phyloP scores from a whole-genome alignment of 2,113 vertebrate species.

The Chaenogobius annularis region DNA sequence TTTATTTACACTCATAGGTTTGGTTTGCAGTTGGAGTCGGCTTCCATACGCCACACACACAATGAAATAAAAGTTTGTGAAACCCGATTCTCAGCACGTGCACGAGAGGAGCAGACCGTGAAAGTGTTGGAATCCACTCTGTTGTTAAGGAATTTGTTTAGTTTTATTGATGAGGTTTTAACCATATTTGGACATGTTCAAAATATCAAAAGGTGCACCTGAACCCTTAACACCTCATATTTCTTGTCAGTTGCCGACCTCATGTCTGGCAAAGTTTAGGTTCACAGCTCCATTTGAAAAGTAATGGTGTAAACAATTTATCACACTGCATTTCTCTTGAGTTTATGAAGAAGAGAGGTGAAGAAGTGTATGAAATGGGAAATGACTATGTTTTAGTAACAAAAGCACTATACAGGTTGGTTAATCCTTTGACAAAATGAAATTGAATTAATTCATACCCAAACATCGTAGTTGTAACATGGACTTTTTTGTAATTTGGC shows the following conservation, averaged over 20 bases:
- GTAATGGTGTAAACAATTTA: conserved; percentile 33
- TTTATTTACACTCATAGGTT: too few species aligned
- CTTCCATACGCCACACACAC: too few species aligned
- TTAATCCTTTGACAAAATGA: too few species aligned
- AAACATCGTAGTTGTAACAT: too few species aligned
- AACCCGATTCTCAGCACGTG: conserved; percentile 14
- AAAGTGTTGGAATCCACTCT: conserved; percentile 45
- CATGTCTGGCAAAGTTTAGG: conserved; percentile 34
- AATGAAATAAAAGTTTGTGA: background rate
- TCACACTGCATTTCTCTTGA: conserved; percentile 39
- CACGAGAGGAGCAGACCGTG: conserved; percentile 24
- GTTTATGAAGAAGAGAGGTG: background rate
- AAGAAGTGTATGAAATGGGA: background rate
- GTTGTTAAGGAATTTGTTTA: conserved; percentile 35
- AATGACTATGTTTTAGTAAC: background rate
- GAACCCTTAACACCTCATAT: conserved; percentile 41
- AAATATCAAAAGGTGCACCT: conserved; percentile 55
- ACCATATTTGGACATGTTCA: conserved; percentile 41
- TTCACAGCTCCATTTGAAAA: conserved; percentile 14
- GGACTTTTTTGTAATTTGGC: too few species aligned
- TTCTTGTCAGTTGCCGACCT: conserved; percentile 29
- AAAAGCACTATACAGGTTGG: too few species aligned
- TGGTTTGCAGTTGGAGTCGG: too few species aligned
- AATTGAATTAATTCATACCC: too few species aligned
- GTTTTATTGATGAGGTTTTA: conserved; percentile 26